Percentiles rank a stretch among this genome's conserved stretches.
These are phyloP conservation scores for Elgaria multicarinata DNA, from an alignment of 2,113 vertebrate species.

Conservation along the genomic window DNA sequence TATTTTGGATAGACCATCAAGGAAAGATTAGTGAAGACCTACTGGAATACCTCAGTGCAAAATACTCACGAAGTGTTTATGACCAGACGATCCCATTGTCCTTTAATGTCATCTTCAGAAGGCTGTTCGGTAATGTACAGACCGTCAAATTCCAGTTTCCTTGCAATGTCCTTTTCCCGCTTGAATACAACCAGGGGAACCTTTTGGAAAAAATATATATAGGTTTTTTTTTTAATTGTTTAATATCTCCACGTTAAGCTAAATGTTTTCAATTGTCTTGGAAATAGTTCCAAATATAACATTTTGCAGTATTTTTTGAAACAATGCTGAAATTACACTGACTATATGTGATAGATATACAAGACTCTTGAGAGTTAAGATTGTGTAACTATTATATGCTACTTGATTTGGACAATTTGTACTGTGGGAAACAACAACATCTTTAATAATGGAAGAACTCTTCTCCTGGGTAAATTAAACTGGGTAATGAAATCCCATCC, in stretches of 20 bases:
- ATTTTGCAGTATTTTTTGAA: neutral
- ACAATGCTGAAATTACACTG: neutral
- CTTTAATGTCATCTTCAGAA: conserved; percentile 97
- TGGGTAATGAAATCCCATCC: neutral
- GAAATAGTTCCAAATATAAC: neutral
- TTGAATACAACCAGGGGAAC: conserved; percentile 98
- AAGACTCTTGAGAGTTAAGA: neutral
- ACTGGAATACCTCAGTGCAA: neutral
- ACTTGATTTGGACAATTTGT: neutral
- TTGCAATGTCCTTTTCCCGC: conserved; percentile 96
- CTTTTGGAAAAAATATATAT: conserved; percentile 69
- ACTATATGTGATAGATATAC: neutral
- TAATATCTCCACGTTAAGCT: neutral
- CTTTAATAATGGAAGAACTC: neutral
- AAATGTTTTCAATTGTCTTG: neutral
- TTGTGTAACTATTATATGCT: neutral
- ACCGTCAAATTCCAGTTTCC: conserved; percentile 96
- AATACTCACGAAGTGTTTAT: conserved; percentile 95
- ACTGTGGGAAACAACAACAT: neutral
- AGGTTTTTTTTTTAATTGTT: conserved; percentile 1
- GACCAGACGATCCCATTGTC: conserved; percentile 96
- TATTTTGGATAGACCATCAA: neutral
- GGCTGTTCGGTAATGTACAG: conserved; percentile 98
- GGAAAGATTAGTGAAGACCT: neutral
- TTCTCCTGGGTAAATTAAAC: neutral